phyloP scores from a whole-genome alignment of 2,113 vertebrate genomes.

The Chaetodon trifascialis region DNA sequence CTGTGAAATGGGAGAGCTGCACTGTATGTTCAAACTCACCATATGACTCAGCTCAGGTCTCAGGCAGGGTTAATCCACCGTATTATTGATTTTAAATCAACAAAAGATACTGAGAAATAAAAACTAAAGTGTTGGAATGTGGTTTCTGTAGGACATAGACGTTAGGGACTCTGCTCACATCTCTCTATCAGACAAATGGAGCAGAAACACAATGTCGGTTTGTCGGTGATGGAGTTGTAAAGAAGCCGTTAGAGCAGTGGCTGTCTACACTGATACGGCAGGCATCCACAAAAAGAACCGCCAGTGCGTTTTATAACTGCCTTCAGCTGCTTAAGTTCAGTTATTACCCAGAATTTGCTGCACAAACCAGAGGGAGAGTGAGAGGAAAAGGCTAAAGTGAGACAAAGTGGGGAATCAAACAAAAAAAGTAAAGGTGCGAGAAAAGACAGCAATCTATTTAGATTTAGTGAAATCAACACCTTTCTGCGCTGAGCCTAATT shows the following conservation, averaged over 20 bases:
- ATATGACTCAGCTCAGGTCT: neutral
- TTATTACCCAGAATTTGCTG: conserved; percentile 13
- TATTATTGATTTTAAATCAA: neutral
- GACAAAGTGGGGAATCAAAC: conserved; percentile 34
- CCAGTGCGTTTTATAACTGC: conserved; percentile 17
- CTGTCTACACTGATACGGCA: conserved; percentile 19
- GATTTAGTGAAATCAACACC: conserved; percentile 69
- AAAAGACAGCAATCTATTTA: conserved; percentile 65
- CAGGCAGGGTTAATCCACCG: neutral
- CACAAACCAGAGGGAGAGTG: neutral
- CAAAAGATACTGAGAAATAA: neutral
- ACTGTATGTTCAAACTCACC: neutral
- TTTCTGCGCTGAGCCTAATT: conserved; percentile 68
- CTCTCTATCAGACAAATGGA: conserved; percentile 32
- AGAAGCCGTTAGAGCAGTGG: conserved; percentile 19
- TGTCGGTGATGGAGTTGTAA: conserved; percentile 23
- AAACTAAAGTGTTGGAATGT: neutral
- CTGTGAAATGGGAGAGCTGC: neutral
- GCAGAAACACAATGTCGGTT: conserved; percentile 31
- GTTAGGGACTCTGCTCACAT: conserved; percentile 17
- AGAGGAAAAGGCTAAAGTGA: conserved; percentile 18
- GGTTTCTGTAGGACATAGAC: conserved; percentile 20
- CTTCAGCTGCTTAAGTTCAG: conserved; percentile 24
- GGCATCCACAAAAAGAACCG: conserved; percentile 17
- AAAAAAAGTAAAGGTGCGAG: conserved; percentile 35